Conservation (phyloP, 2,113 vertebrate species). For the Aphyosemion australe region DNA sequence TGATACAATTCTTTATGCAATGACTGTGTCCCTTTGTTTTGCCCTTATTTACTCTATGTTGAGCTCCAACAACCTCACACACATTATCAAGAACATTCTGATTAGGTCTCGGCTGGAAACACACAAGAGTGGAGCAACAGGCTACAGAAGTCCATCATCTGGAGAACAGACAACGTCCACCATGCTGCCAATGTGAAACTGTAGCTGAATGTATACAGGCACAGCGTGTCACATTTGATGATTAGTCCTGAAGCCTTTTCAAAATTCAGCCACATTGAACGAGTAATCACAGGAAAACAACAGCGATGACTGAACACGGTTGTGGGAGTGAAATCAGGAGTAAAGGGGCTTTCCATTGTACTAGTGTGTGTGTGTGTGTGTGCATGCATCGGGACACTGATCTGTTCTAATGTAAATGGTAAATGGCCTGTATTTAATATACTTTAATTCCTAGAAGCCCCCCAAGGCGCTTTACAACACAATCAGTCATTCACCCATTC, state of each 20-base stretch:
- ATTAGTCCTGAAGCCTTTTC: not conserved
- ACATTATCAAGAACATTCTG: slow-evolving; percentile 9
- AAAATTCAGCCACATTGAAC: not conserved
- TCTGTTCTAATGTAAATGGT: no score
- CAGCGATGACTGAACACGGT: not conserved
- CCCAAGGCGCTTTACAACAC: no score
- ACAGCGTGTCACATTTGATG: not conserved
- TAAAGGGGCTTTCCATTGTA: slow-evolving; percentile 52
- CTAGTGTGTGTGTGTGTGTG: no score
- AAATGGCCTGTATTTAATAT: no score
- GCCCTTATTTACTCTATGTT: not conserved
- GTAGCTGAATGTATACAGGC: not conserved
- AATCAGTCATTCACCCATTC: no score
- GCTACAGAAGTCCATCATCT: slow-evolving; percentile 9
- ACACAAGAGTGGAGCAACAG: slow-evolving; percentile 2
- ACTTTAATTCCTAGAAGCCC: no score
- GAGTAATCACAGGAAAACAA: slow-evolving; percentile 10
- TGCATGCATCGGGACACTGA: no score
- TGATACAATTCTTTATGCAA: not conserved
- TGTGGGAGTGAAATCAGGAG: not conserved
- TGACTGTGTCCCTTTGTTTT: slow-evolving; percentile 12
- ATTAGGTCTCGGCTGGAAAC: slow-evolving; percentile 10
- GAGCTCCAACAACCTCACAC: slow-evolving; percentile 2
- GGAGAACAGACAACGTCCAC: slow-evolving; percentile 17
- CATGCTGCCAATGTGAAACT: slow-evolving; percentile 2